These are phyloP conservation scores for Ferdinandea cuprea DNA, from an alignment of 2,888 invertebrate species.

Conservation along the genomic window DNA sequence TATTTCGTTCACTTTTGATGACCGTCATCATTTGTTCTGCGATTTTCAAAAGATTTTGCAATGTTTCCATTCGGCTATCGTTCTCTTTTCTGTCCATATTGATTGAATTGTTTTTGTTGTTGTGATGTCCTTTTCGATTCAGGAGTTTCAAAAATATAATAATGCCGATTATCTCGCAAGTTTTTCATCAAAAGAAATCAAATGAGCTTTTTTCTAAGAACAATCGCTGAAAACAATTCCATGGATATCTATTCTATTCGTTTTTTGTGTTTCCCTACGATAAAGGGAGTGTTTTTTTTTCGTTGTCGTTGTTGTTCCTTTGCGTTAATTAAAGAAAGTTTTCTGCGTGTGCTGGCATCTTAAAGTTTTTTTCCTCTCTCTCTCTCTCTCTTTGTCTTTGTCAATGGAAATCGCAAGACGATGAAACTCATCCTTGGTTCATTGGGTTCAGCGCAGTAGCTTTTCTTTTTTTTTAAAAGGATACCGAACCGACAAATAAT, in stretches of 20 bases:
- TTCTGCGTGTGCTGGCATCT: conserved; percentile 7
- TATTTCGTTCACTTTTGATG: conserved; percentile 29
- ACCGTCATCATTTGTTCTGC: conserved; percentile 44
- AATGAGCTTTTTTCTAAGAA: neutral
- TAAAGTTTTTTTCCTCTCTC: neutral
- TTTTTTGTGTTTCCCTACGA: neutral
- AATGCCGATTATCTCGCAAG: neutral
- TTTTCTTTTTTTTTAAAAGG: neutral
- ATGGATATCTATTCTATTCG: conserved; percentile 4
- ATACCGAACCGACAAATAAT: conserved; percentile 10
- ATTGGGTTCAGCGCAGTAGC: neutral
- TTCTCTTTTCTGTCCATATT: conserved; percentile 27
- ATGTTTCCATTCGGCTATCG: neutral
- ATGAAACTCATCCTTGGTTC: conserved; percentile 5
- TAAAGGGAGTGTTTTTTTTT: conserved; percentile 26
- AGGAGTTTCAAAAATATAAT: conserved; percentile 10
- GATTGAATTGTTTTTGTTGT: neutral
- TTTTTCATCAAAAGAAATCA: conserved; percentile 1
- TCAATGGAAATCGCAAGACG: conserved; percentile 1
- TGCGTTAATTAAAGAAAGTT: conserved; percentile 43
- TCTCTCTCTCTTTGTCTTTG: no score
- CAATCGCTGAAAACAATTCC: conserved; percentile 3
- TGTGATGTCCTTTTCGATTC: conserved; percentile 7
- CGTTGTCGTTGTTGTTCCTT: neutral
- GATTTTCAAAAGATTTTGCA: conserved; percentile 25